Evolutionary conservation across 2,797 vertebrate genomes (phyloP), one percentile per base, ranked within the genome.

Genomic region (Allobates femoralis): DNA sequence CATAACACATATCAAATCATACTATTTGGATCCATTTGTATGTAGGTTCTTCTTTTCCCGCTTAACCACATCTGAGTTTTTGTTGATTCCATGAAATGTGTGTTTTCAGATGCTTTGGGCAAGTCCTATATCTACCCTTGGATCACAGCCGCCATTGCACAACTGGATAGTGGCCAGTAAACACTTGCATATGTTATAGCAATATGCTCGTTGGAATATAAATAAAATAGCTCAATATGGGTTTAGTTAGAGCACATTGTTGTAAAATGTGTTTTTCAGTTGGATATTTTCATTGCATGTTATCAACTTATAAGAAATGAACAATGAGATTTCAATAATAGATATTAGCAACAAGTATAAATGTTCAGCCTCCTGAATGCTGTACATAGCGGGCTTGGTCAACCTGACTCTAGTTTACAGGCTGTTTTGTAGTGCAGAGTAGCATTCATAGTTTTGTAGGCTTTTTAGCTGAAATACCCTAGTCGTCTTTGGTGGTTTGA

Each of bases 221-320:
- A 82, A 60, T 46, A 87, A 23, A 60, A 69, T 15, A 86, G 85
- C 21, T 90, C 84, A 79, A 55, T 12, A 34, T 83, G 88, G 81
- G 50, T 80, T 26, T 67, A 84, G 75, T 89, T 88, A 85, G 88
- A 67, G 77, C 80, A 82, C 30, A 23, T 14, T 41, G 32, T 41
- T 55, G 69, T 28, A 67, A 26, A 21, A 78, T 67, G 58, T 26
- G 62, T 37, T 67, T 46, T 53, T 55, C 66, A 67, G 32, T 32
- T 41, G 5, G n/a, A 74, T 32, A 53, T 51, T 74, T 41, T 75
- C 28, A 26, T 56, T 71, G 11, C 71, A 84, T 66, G 34, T 34
- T 66, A 32, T 34, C 10, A 14, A 3, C 41, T n/a, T 23, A 19
- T 32, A 81, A 32, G 53, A 32, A 51, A 51, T 67, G 28, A 21